Evolutionary conservation across 2,113 vertebrate species (phyloP).

Genomic region (Bagarius yarrelli): DNA sequence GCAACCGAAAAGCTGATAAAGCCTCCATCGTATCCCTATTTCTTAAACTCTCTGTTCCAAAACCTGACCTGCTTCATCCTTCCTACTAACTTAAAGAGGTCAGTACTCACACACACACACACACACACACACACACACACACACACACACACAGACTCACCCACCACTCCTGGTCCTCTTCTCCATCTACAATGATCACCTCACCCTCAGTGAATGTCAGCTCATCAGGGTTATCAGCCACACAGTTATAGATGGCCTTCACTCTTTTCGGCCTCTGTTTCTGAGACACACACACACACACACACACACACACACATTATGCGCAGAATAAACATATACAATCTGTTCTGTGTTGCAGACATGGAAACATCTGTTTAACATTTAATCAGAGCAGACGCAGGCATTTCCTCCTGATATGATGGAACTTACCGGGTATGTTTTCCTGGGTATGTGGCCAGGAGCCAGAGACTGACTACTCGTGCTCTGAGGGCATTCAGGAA

Average conservation of each 20-base stretch:
- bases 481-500: conserved; percentile 75
- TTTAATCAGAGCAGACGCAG: background rate
- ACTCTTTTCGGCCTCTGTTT: conserved; percentile 91
- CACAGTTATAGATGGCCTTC: conserved; percentile 94
- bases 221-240: conserved; percentile 95
- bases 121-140: conserved; percentile 52
- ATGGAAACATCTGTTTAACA: conserved; percentile 5
- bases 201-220: conserved; percentile 96
- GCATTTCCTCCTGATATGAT: conserved; percentile 64
- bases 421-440: conserved; percentile 83
- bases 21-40: conserved; percentile 1
- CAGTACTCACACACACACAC: conserved; percentile 59
- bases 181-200: conserved; percentile 93
- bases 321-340: background rate
- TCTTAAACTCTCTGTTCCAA: conserved; percentile 6
- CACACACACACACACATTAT: conserved; percentile 7
- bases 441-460: conserved; percentile 88
- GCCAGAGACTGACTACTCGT: conserved; percentile 75
- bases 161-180: conserved; percentile 99
- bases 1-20: conserved; percentile 38
- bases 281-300: conserved; percentile 62
- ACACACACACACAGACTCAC: conserved; percentile 78
- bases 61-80: conserved; percentile 10
- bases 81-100: conserved; percentile 2
- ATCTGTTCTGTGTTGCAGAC: background rate